Evolutionary conservation across 2,888 invertebrate species (phyloP), one percentile per base, ranked within the genome.

Genomic region (Epistrophe grossulariae): DNA sequence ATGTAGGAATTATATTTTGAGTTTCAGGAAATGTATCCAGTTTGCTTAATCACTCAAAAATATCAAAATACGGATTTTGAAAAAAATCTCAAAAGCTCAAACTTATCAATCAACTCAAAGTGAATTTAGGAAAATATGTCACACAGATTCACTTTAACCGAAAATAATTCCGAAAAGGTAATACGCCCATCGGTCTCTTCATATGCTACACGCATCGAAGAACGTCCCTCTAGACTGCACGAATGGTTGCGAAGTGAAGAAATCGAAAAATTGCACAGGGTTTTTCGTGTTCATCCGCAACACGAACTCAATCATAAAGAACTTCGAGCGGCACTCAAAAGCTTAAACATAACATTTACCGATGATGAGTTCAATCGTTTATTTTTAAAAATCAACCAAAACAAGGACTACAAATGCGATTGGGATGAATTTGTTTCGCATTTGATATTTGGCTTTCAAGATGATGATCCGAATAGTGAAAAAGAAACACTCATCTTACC

Each of bases 341-440:
- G 88, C 9, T 79, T 91, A 4, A 89, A 90, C 38, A 90, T 92
- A 24, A 52, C 24, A 9, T 91, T 92, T 13, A 90, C 88, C 48
- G 94, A 95, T 48, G 94, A 94, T 0, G 95, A 95, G 59, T 96
- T 94, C 87, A 94, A 95, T 59, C 93, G 94, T 88, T 91, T 96
- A 19, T 96, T 96, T 91, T 91, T 94, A 79, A 95, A 95, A 88
- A 95, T 95, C 88, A 95, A 95, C 89, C 94, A 94, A 78, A 94
- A 93, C 89, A 93, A 94, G 9, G 94, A 94, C 88, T 94, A 94
- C 57, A 92, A 93, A 92, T 94, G 93, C 89, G 94, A 93, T 88
- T 97, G 97, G 97, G 95, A 97, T 90, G 97, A 97, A 92, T 94
- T 97, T 89, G 94, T 97, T 38, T 96, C 96, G 0, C 96, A 96